Evolutionary conservation across 2,797 vertebrate species (phyloP).

Genomic region (Rhincodon typus): DNA sequence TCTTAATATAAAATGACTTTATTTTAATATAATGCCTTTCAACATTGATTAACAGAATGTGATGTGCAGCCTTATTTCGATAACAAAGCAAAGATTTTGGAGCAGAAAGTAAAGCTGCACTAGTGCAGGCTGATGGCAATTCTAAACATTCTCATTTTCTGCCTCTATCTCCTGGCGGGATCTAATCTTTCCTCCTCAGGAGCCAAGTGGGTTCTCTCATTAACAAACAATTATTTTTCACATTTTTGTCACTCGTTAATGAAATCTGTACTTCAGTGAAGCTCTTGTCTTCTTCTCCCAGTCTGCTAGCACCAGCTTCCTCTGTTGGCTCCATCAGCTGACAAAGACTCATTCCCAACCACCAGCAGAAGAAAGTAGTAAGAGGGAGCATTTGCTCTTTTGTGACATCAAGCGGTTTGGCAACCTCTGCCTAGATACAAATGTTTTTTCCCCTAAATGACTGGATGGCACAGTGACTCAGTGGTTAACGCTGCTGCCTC

Average conservation of each 20-base stretch:
- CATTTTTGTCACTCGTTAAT: not conserved
- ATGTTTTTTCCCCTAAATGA: too few species aligned
- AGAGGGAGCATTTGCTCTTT: not conserved
- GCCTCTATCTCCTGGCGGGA: not conserved
- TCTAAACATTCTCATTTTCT: not conserved
- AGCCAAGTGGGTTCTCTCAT: not conserved
- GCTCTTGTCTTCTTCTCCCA: not conserved
- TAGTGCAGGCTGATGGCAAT: not conserved
- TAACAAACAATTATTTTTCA: not conserved
- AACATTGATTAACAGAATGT: conserved; percentile 39
- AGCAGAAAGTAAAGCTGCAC: conserved; percentile 23
- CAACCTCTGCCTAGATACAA: not conserved
- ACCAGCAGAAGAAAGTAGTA: not conserved
- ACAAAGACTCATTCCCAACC: not conserved
- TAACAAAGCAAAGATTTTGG: conserved; percentile 38
- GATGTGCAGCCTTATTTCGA: conserved; percentile 40
- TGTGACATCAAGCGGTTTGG: not conserved
- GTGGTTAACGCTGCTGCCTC: too few species aligned
- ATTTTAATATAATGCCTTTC: conserved; percentile 45
- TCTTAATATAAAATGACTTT: conserved; percentile 46
- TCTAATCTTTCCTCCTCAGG: not conserved
- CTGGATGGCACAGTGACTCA: too few species aligned
- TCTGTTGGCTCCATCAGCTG: not conserved
- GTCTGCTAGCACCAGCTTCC: not conserved
- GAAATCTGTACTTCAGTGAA: not conserved